Base-by-base conservation (phyloP, 2,797 vertebrate species). In the Typhlichthys subterraneus region DNA sequence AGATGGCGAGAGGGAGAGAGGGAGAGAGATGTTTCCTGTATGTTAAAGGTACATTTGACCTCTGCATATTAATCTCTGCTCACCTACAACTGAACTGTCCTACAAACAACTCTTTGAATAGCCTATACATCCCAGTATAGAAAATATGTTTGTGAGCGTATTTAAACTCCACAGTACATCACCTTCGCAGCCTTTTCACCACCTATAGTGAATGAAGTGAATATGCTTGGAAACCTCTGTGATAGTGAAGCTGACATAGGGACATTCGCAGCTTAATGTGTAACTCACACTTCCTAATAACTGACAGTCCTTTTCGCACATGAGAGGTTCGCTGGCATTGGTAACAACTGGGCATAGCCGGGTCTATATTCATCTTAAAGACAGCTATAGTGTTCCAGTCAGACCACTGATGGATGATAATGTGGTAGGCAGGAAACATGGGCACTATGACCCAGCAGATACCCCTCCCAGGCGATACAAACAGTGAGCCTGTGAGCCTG, bases 381-480 rank as follows among this genome's bases (percentile, higher is more conserved):
- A 38, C 33, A 8, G 46, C 46, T 48, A n/a, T 12, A 12, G 11
- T 48, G 4, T 53, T 53, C 31, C 11, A 33, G 33, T 55, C 29
- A 55, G 53, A 14, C 1, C 23, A 12, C 38, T 46, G 2, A 12
- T 14, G 19, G 23, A 10, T 14, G 58, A 50, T 49, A 29, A 14
- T 62, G 54, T 72, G 52, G 62, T 59, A 65, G 58, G 49, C 42
- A 31, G 17, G 71, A 81, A 56, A 53, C 19, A 66, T 79, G 87
- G 88, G 88, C 91, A 85, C 90, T 93, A 92, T 88, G 92, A 93
- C 92, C 92, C 92, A 87, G 91, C 81, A 87, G 85, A 82, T 56
- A 68, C 63, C 66, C 59, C 55, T 69, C 77, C 70, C 76, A 71
- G 75, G 45, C 45, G 70, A 61, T 81, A 69, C 51, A 47, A 55